Evolutionary conservation across 2,113 vertebrate genomes (phyloP).

Genomic region (Crotalus tigris): DNA sequence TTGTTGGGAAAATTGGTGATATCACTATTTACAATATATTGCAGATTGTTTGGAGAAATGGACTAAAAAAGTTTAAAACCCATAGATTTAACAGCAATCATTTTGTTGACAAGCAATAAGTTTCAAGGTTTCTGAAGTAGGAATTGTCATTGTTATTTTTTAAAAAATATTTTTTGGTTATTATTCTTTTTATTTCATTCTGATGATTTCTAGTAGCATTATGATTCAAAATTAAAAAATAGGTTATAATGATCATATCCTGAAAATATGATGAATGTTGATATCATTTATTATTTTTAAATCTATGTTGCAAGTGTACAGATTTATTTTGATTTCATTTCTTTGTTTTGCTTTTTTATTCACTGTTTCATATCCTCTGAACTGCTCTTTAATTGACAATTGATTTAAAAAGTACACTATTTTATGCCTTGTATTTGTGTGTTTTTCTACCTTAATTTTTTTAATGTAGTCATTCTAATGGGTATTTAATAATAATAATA

Average conservation of each 20-base stretch:
- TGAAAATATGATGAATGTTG: constrained; percentile 52
- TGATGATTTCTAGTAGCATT: constrained; percentile 67
- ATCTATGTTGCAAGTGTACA: constrained; percentile 31
- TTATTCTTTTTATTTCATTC: constrained; percentile 61
- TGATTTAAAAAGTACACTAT: not conserved
- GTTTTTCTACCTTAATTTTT: constrained; percentile 22
- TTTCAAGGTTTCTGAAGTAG: not conserved
- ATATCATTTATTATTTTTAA: constrained; percentile 43
- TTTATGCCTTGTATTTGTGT: not conserved
- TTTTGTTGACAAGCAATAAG: not conserved
- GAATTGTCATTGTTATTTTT: not conserved
- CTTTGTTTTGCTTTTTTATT: not conserved
- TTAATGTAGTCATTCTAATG: constrained; percentile 20
- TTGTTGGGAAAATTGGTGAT: not conserved
- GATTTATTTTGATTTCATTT: not conserved
- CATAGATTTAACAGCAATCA: not conserved
- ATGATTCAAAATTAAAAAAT: constrained; percentile 70
- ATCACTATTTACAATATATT: not conserved
- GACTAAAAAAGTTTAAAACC: not conserved
- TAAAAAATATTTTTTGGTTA: constrained; percentile 55
- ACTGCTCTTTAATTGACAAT: not conserved
- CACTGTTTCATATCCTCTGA: not conserved
- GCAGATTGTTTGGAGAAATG: not conserved
- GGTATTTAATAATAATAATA: not conserved
- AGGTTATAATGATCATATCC: constrained; percentile 70